Conservation (phyloP, 2,113 vertebrate species). For the Nestor notabilis region DNA sequence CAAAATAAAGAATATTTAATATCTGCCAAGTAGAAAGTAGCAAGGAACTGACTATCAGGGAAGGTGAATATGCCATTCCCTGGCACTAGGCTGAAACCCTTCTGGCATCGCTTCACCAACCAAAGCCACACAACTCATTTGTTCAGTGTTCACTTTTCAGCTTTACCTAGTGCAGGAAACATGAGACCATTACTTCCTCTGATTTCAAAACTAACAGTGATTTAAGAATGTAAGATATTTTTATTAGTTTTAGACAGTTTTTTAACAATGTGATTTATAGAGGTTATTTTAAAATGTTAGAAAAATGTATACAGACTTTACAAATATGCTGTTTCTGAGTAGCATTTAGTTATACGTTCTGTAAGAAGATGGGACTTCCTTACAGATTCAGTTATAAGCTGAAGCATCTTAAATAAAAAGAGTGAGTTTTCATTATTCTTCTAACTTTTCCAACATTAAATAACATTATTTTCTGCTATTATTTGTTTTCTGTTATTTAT, state of each 20-base stretch:
- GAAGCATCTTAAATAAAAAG: neutral
- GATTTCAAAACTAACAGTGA: neutral
- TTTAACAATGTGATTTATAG: neutral
- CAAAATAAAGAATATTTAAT: neutral
- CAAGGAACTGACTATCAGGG: neutral
- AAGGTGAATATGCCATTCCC: neutral
- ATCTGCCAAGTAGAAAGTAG: neutral
- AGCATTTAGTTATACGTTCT: neutral
- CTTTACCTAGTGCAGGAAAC: neutral
- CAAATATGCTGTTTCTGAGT: neutral
- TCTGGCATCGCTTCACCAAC: rapidly evolving
- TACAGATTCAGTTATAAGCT: neutral
- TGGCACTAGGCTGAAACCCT: neutral
- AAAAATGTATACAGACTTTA: neutral
- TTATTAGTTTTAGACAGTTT: neutral
- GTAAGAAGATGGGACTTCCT: neutral
- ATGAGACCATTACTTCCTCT: neutral
- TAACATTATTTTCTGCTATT: too few species aligned
- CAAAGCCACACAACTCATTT: neutral
- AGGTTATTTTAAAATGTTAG: neutral
- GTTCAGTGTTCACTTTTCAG: neutral
- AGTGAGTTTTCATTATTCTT: neutral
- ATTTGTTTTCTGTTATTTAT: too few species aligned
- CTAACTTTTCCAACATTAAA: neutral
- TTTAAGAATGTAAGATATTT: neutral